A percentile compares a stretch with the other conserved stretches of the same genome.
phyloP scores from a whole-genome alignment of 2,888 invertebrate species.

The Ametastegia equiseti region DNA sequence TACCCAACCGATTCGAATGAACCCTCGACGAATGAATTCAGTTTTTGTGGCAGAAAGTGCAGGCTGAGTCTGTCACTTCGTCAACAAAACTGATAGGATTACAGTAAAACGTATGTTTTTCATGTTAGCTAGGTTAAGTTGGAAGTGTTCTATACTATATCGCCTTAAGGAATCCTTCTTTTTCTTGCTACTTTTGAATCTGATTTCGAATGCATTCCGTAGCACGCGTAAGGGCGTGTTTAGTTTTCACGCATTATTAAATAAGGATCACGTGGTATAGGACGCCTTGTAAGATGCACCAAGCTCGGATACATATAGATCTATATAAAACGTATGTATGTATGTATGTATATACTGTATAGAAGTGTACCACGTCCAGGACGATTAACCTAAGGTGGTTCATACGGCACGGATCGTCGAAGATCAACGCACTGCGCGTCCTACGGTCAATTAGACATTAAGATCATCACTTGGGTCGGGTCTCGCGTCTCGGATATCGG shows the following conservation, averaged over 20 bases:
- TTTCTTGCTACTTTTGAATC: too few relatives aligned
- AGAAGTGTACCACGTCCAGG: slow-evolving; percentile 65
- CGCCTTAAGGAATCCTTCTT: too few relatives aligned
- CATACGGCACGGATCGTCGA: slow-evolving; percentile 51
- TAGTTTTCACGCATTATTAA: slow-evolving; percentile 58
- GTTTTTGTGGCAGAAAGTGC: too few relatives aligned
- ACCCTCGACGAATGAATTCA: too few relatives aligned
- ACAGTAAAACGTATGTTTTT: too few relatives aligned
- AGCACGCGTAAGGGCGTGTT: slow-evolving; percentile 48
- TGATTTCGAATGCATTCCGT: slow-evolving; percentile 5
- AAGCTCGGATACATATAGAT: neutral
- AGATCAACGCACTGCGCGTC: slow-evolving; percentile 66
- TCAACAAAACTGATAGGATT: too few relatives aligned
- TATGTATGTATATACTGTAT: too few relatives aligned
- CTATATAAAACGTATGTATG: too few relatives aligned
- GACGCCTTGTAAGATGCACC: slow-evolving; percentile 3
- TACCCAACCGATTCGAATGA: too few relatives aligned
- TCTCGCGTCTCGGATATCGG: slow-evolving; percentile 63
- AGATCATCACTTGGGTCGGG: slow-evolving; percentile 70
- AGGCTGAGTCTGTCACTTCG: too few relatives aligned
- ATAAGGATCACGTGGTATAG: slow-evolving; percentile 58
- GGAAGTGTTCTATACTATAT: too few relatives aligned
- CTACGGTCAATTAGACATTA: slow-evolving; percentile 74
- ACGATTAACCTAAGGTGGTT: slow-evolving; percentile 69
- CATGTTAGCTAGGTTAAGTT: too few relatives aligned